Evolutionary conservation across 2,797 vertebrate species (phyloP).

Genomic region (Nannoperca obscura): DNA sequence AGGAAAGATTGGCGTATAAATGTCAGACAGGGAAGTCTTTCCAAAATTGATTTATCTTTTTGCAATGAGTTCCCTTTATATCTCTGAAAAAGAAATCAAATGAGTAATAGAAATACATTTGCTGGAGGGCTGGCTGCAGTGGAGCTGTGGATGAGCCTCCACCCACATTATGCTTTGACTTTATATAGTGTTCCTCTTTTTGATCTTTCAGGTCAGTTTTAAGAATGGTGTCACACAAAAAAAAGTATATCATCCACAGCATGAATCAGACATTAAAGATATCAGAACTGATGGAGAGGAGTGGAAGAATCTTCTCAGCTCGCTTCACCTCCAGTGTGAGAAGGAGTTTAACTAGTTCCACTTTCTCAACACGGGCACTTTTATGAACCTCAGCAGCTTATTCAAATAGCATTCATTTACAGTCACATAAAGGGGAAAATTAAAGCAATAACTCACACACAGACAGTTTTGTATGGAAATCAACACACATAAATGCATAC

Average conservation of each 20-base stretch:
- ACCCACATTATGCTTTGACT: slow-evolving; percentile 10
- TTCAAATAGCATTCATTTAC: slow-evolving; percentile 75
- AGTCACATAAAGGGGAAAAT: slow-evolving; percentile 75
- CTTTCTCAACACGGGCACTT: slow-evolving; percentile 66
- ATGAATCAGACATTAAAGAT: slow-evolving; percentile 24
- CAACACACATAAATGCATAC: slow-evolving; percentile 12
- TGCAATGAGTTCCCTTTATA: background rate
- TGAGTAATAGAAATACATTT: slow-evolving; percentile 30
- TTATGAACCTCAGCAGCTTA: slow-evolving; percentile 69
- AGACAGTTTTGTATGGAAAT: slow-evolving; percentile 36
- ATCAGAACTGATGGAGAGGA: slow-evolving; percentile 10
- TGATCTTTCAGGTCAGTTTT: slow-evolving; percentile 21
- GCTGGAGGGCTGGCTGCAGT: slow-evolving; percentile 9
- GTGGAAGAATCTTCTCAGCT: slow-evolving; percentile 9
- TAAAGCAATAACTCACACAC: slow-evolving; percentile 78
- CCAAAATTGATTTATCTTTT: slow-evolving; percentile 16
- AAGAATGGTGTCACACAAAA: slow-evolving; percentile 4
- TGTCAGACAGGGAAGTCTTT: slow-evolving; percentile 21
- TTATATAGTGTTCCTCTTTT: background rate
- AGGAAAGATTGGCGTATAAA: slow-evolving; percentile 6
- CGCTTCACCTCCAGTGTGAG: slow-evolving; percentile 32
- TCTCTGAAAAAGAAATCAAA: slow-evolving; percentile 20
- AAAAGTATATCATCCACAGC: background rate
- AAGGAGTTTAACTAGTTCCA: slow-evolving; percentile 59
- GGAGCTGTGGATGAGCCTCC: slow-evolving; percentile 16